Evolutionary conservation across 2,888 invertebrate genomes (phyloP).

Genomic region (Oligia strigilis): DNA sequence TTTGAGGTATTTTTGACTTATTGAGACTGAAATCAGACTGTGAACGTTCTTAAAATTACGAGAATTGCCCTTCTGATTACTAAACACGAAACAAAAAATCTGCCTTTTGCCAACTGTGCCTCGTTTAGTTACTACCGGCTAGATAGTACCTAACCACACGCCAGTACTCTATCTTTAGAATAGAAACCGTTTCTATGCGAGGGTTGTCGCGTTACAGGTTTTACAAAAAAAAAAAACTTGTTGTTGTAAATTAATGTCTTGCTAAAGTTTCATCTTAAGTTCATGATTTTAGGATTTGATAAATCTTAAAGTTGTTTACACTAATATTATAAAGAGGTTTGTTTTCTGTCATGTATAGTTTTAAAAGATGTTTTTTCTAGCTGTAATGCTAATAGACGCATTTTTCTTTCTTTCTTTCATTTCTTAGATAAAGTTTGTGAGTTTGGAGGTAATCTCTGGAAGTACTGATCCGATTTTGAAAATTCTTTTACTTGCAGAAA

Average conservation of each 20-base stretch:
- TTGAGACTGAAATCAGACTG: too few species aligned
- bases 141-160: constrained; percentile 64
- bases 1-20: too few species aligned
- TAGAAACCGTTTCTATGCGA: constrained; percentile 42
- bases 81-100: constrained; percentile 17
- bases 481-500: too few species aligned
- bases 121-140: constrained; percentile 40
- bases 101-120: constrained; percentile 29
- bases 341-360: too few species aligned
- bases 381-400: too few species aligned
- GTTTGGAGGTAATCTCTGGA: too few species aligned
- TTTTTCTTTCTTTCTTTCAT: too few species aligned
- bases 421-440: too few species aligned
- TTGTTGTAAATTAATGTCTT: background rate
- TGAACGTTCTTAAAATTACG: too few species aligned
- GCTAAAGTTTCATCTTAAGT: background rate
- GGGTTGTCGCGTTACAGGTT: constrained; percentile 25
- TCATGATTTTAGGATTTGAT: background rate
- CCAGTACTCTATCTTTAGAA: constrained; percentile 57
- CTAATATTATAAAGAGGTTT: too few species aligned
- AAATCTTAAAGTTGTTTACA: background rate
- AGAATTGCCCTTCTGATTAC: background rate
- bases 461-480: too few species aligned
- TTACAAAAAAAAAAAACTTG: background rate
- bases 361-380: too few species aligned